phyloP scores from a whole-genome alignment of 64 coral and sea anemone genomes.

The Porites lutea region DNA sequence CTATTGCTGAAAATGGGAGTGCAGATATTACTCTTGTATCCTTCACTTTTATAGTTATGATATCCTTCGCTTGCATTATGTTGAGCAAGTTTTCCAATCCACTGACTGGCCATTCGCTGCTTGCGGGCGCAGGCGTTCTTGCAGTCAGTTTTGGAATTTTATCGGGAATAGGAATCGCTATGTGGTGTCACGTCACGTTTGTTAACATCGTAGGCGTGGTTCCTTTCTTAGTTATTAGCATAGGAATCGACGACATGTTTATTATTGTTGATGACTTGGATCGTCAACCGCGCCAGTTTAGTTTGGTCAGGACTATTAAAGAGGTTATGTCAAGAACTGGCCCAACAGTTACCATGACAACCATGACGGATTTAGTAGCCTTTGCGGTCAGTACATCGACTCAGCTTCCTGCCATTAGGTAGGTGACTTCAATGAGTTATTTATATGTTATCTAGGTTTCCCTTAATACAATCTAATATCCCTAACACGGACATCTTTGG shows the following conservation, averaged over 20 bases:
- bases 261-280: conserved; percentile 83
- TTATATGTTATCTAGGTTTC: not conserved
- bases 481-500: no score
- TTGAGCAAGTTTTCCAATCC: conserved; percentile 75
- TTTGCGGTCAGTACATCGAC: conserved; percentile 81
- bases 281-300: conserved; percentile 33
- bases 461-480: no score
- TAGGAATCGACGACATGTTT: conserved; percentile 88
- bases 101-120: conserved; percentile 67
- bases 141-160: conserved; percentile 74
- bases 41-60: conserved; percentile 64
- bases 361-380: conserved; percentile 74
- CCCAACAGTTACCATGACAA: conserved; percentile 85
- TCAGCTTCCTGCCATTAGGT: conserved; percentile 65
- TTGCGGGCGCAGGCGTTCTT: conserved; percentile 50
- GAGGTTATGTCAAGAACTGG: conserved; percentile 76
- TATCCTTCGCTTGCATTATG: conserved; percentile 75
- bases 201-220: conserved; percentile 72
- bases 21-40: conserved; percentile 70
- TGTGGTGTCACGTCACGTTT: conserved; percentile 54
- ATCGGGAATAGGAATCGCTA: conserved; percentile 64
- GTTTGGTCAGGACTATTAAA: conserved; percentile 54
- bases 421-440: not conserved
- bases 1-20: conserved; percentile 54
- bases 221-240: conserved; percentile 65